Percentiles rank a stretch among this genome's conserved stretches.
Conservation (phyloP, 2,797 vertebrate genomes). For the Spondyliosoma cantharus region DNA sequence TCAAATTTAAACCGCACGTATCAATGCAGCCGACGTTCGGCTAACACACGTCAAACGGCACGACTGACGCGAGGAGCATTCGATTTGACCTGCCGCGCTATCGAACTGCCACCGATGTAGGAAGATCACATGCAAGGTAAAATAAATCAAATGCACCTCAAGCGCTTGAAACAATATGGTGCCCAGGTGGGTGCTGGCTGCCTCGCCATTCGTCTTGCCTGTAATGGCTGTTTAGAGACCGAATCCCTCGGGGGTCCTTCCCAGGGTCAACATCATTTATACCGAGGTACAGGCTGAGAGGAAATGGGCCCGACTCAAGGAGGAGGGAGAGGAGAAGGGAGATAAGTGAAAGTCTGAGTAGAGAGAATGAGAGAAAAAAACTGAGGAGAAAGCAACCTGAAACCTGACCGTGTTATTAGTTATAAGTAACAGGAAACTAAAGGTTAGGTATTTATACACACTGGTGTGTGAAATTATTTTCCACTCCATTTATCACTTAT, state of each 20-base stretch:
- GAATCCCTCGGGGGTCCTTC: conserved; percentile 70
- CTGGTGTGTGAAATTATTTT: background rate
- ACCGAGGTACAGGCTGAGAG: conserved; percentile 62
- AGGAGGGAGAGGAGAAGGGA: conserved; percentile 25
- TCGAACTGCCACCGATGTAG: conserved; percentile 38
- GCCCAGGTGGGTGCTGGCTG: conserved; percentile 72
- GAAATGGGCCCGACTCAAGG: conserved; percentile 63
- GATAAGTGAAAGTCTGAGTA: conserved; percentile 36
- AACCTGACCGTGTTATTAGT: conserved; percentile 29
- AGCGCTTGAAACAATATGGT: conserved; percentile 70
- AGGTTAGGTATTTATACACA: background rate
- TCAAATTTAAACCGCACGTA: background rate
- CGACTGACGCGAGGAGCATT: background rate
- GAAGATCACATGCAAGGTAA: conserved; percentile 61
- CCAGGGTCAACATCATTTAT: conserved; percentile 79
- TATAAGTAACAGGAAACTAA: background rate
- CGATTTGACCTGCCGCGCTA: conserved; percentile 1
- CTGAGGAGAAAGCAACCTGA: conserved; percentile 8
- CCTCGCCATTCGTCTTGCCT: conserved; percentile 74
- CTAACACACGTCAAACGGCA: conserved; percentile 19
- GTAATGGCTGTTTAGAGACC: conserved; percentile 80
- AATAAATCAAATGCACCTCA: conserved; percentile 76
- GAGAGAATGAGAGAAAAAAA: conserved; percentile 20
- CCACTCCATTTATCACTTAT: background rate
- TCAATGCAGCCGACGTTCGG: conserved; percentile 1